A percentile compares a stretch with the other conserved stretches of the same genome.
Conservation (phyloP, 92 coral and sea anemone genomes). For the Heteractis magnifica region DNA sequence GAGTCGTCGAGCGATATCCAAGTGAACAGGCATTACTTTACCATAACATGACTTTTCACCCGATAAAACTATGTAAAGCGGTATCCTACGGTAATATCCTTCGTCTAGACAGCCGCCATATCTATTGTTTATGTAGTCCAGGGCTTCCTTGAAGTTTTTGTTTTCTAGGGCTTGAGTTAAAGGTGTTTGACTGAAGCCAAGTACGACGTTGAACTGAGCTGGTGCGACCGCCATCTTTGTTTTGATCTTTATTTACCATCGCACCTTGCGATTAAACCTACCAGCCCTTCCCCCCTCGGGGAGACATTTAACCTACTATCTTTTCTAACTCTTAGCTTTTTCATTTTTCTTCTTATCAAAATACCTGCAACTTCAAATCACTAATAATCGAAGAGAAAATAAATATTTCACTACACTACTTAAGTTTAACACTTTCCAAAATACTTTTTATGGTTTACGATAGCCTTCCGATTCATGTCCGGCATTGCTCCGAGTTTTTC, state of each 20-base stretch:
- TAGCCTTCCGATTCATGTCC: background rate
- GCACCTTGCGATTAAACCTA: background rate
- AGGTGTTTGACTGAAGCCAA: constrained; percentile 80
- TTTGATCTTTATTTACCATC: background rate
- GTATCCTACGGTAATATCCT: constrained; percentile 77
- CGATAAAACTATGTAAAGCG: constrained; percentile 76
- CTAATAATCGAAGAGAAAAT: too few species aligned
- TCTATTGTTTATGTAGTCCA: constrained; percentile 64
- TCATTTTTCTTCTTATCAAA: too few species aligned
- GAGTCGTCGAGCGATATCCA: constrained; percentile 68
- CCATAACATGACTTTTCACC: constrained; percentile 74
- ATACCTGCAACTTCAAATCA: too few species aligned
- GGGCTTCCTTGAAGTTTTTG: constrained; percentile 69
- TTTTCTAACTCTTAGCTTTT: background rate
- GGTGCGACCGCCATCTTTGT: constrained; percentile 68
- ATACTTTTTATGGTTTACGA: background rate
- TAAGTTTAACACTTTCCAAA: background rate
- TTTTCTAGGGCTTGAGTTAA: constrained; percentile 72
- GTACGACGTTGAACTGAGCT: constrained; percentile 68
- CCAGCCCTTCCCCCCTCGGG: constrained; percentile 11
- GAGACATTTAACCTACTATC: too few species aligned
- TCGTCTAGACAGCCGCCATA: constrained; percentile 78
- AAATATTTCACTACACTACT: too few species aligned
- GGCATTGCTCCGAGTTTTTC: background rate
- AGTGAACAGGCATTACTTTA: constrained; percentile 71